Evolutionary conservation across 2,113 vertebrate species (phyloP), one percentile per base, ranked within the genome.

Genomic region (Theristicus caerulescens): DNA sequence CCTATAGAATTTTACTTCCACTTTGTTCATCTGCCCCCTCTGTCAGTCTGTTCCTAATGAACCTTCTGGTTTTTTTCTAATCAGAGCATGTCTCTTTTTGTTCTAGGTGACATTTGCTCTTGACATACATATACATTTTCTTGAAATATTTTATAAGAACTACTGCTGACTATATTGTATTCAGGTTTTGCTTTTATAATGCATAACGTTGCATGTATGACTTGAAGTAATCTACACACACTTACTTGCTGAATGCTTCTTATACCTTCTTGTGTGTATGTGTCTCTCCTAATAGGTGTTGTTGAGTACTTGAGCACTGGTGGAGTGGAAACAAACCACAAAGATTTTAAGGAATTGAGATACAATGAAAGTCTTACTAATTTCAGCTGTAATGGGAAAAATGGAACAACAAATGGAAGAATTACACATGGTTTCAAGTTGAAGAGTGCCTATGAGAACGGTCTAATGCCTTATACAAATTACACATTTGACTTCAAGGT

Each of bases 401-500:
- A 98, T 94, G 99, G 99, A 97, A 99, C 99, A 74, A 99, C 99
- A 96, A 99, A 98, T 69, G 99, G 98, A 98, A 99, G 98, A 97
- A 99, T 99, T 98, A 99, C 99, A 26, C 99, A 99, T 58, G 99
- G 99, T 98, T 99, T 99, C 98, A 99, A 99, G 98, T 98, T 99
- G 92, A 99, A 99, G 99, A 99, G 98, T 98, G 99, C 99, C 98
- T 99, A 99, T 77, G 99, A 99, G 98, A 98, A 99, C 67, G 99
- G 99, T 98, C 98, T 99, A 97, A 99, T 99, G 99, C 99, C 99
- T 99, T 99, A 99, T 58, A 99, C 99, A 64, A 99, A 99, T 98
- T 99, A 99, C 94, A 99, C 99, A 31, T 99, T 99, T 71, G 99
- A 99, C 96, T 99, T 99, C 97, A 99, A 99, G 99, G 99, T 99